Evolutionary conservation across 2,888 invertebrate genomes (phyloP).

Genomic region (Erebia palarica): DNA sequence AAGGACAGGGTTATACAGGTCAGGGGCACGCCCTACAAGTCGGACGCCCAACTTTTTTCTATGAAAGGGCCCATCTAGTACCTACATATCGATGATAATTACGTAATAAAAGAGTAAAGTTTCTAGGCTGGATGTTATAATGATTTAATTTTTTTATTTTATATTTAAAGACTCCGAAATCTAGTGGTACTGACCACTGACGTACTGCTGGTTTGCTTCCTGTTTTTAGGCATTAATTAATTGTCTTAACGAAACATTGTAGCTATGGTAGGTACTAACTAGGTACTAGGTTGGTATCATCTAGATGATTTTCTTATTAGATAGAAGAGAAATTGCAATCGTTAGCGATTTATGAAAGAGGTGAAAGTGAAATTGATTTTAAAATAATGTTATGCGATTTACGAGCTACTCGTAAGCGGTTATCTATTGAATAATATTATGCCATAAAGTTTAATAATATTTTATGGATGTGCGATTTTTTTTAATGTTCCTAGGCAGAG

Average conservation of each 20-base stretch:
- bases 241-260: not conserved
- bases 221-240: not conserved
- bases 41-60: too few species aligned
- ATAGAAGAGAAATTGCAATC: constrained; percentile 20
- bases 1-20: too few species aligned
- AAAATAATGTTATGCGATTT: constrained; percentile 39
- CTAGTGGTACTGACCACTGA: not conserved
- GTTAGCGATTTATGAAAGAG: constrained; percentile 36
- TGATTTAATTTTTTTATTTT: too few species aligned
- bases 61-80: too few species aligned
- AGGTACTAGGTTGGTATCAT: too few species aligned
- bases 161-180: not conserved
- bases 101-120: not conserved
- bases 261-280: not conserved
- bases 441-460: constrained; percentile 7
- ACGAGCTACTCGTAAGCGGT: constrained; percentile 13
- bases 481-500: not conserved
- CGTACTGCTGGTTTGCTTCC: not conserved
- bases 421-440: constrained; percentile 19
- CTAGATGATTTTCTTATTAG: not conserved
- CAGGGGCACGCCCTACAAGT: too few species aligned
- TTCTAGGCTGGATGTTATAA: not conserved
- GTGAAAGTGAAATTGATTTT: constrained; percentile 50
- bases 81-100: too few species aligned
- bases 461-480: constrained; percentile 1